phyloP scores from a whole-genome alignment of 2,113 vertebrate genomes.

The Vombatus ursinus region DNA sequence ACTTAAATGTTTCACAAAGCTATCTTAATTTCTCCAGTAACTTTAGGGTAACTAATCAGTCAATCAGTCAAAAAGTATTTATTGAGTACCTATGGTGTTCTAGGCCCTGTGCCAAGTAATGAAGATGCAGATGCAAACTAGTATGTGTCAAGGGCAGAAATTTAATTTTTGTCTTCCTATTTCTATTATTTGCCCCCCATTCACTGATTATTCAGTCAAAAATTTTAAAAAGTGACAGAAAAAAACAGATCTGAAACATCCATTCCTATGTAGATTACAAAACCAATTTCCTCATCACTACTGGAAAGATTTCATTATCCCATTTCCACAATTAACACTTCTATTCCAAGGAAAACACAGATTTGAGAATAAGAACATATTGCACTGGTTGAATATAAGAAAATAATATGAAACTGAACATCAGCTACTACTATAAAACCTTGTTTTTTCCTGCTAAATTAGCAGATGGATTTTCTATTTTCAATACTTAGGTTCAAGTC shows the following conservation, averaged over 20 bases:
- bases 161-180: not conserved
- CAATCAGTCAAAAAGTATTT: not conserved
- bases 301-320: conserved; percentile 5
- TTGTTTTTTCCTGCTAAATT: conserved; percentile 56
- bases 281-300: conserved; percentile 44
- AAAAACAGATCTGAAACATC: not conserved
- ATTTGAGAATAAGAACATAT: conserved; percentile 40
- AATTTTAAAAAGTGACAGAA: not conserved
- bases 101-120: not conserved
- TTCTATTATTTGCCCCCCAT: not conserved
- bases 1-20: not conserved
- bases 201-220: not conserved
- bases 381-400: conserved; percentile 39
- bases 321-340: conserved; percentile 52
- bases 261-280: conserved; percentile 8
- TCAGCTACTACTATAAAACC: conserved; percentile 41
- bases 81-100: not conserved
- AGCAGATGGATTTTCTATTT: conserved; percentile 64
- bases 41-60: not conserved
- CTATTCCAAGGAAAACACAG: conserved; percentile 36
- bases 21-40: not conserved
- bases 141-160: conserved; percentile 7
- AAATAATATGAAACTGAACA: conserved; percentile 59
- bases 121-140: not conserved
- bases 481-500: conserved; percentile 36